phyloP scores from a whole-genome alignment of 2,888 invertebrate species.

The Saturnia japonica region DNA sequence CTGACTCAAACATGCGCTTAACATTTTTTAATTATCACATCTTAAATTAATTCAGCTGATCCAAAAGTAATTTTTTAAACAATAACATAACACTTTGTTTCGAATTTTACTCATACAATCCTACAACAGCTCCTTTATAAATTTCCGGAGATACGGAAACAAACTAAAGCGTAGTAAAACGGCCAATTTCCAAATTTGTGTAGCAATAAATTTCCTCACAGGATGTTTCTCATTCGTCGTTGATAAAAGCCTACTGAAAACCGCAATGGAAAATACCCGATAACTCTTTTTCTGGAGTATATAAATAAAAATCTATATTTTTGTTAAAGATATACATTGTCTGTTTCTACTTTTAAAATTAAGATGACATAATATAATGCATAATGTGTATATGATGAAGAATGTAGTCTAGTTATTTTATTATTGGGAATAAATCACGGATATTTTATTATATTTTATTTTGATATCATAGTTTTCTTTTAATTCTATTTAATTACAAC shows the following conservation, averaged over 20 bases:
- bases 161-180: slow-evolving; percentile 24
- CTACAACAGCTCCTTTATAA: not conserved
- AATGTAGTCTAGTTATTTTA: not conserved
- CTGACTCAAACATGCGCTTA: not conserved
- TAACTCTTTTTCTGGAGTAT: slow-evolving; percentile 23
- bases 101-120: not conserved
- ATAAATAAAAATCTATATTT: too few species aligned
- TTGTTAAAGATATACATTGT: too few species aligned
- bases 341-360: not conserved
- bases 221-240: slow-evolving; percentile 38
- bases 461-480: not conserved
- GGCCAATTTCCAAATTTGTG: slow-evolving; percentile 39
- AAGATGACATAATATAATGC: not conserved
- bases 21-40: too few species aligned
- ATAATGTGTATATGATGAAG: not conserved
- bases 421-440: too few species aligned
- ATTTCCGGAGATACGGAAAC: slow-evolving; percentile 16
- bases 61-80: not conserved
- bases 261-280: slow-evolving; percentile 38
- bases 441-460: too few species aligned
- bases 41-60: too few species aligned
- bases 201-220: slow-evolving; percentile 39
- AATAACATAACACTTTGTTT: not conserved
- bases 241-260: slow-evolving; percentile 33
- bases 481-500: not conserved